These are phyloP conservation scores for Thereva unica DNA, from an alignment of 2,888 invertebrate genomes.

Conservation along the genomic window DNA sequence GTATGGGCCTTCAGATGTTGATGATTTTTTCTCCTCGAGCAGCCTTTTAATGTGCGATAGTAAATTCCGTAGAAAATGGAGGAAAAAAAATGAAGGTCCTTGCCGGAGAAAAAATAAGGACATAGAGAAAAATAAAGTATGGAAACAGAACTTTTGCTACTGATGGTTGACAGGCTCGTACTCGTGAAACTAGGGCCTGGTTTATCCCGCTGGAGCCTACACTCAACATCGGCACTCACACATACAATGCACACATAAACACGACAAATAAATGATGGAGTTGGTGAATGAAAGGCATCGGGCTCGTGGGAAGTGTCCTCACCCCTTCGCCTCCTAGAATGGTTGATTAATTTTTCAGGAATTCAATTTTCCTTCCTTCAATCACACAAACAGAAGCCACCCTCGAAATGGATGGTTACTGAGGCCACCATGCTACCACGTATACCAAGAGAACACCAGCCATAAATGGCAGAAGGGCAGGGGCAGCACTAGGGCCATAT, in stretches of 20 bases:
- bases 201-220: background rate
- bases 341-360: conserved; percentile 41
- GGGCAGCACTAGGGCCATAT: conserved; percentile 3
- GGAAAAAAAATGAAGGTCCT: conserved; percentile 4
- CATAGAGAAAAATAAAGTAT: conserved; percentile 1
- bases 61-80: background rate
- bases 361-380: conserved; percentile 40
- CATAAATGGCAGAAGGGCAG: background rate
- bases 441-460: conserved; percentile 5
- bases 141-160: conserved; percentile 25
- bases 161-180: conserved; percentile 36
- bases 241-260: background rate
- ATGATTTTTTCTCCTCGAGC: background rate
- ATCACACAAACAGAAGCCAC: conserved; percentile 37
- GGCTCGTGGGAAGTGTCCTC: background rate
- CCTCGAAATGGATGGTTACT: conserved; percentile 1
- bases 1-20: background rate
- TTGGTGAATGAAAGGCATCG: conserved; percentile 14
- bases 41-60: background rate
- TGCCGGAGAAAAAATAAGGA: conserved; percentile 5
- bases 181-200: background rate
- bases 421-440: conserved; percentile 3
- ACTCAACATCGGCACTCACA: background rate
- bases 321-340: conserved; percentile 7
- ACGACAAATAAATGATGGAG: conserved; percentile 27